A percentile compares a stretch with the other conserved stretches of the same genome.
phyloP scores from a whole-genome alignment of 2,888 invertebrate species.

The Drosophila neutralis region DNA sequence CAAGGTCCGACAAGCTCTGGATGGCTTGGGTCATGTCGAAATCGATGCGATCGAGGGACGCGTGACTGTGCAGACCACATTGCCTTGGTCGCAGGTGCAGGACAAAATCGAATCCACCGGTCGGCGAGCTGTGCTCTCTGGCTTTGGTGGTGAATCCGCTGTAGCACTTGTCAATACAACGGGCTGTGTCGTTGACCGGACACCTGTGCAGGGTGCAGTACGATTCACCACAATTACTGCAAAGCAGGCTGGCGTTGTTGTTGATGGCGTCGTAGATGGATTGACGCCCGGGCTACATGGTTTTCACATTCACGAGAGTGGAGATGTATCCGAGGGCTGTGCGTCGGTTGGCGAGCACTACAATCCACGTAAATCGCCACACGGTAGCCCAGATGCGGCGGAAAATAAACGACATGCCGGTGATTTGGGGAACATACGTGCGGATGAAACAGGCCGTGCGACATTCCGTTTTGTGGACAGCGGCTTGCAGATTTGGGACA shows the following conservation, averaged over 20 bases:
- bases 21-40: constrained; percentile 82
- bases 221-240: constrained; percentile 87
- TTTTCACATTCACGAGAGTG: constrained; percentile 88
- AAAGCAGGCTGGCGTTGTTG: constrained; percentile 86
- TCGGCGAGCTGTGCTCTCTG: constrained; percentile 90
- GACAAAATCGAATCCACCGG: constrained; percentile 87
- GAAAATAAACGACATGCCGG: constrained; percentile 87
- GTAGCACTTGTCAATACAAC: constrained; percentile 90
- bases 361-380: constrained; percentile 86
- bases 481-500: constrained; percentile 88
- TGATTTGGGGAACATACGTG: constrained; percentile 88
- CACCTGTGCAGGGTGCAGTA: constrained; percentile 89
- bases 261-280: constrained; percentile 95
- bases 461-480: constrained; percentile 88
- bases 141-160: constrained; percentile 90
- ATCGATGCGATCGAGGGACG: constrained; percentile 79
- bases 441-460: constrained; percentile 88
- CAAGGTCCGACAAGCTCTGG: constrained; percentile 83
- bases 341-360: constrained; percentile 88
- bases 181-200: constrained; percentile 72
- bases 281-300: constrained; percentile 87
- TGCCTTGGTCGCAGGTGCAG: constrained; percentile 85
- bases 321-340: constrained; percentile 88
- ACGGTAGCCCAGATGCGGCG: constrained; percentile 85
- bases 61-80: constrained; percentile 80